Base-by-base conservation (phyloP, 2,113 vertebrate genomes). In the Ardeotis arabs region DNA sequence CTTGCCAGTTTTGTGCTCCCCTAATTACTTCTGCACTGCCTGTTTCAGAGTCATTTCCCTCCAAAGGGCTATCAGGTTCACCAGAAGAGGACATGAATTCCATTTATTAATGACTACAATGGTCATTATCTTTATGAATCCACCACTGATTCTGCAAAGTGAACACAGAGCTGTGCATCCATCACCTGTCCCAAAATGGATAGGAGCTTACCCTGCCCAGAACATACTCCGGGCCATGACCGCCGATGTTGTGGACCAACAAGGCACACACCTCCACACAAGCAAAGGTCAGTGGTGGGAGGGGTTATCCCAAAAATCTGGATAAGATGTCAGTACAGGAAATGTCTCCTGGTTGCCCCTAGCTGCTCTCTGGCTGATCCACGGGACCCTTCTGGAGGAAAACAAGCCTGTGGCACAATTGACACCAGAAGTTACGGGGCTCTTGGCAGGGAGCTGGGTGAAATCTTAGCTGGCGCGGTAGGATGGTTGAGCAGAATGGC, bases 221-320 rank as follows among this genome's bases (percentile, higher is more conserved):
- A 49, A 41, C 0, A 1, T 44, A 19, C 20, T 63, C 33, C 0
- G 0, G 67, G 31, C 55, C 5, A 2, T 3, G 4, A 50, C 17
- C 17, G 20, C 11, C 25, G 9, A 4, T 8, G 2, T 4, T 45
- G 44, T 4, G 5, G 29, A 33, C 35, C 41, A 50, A 16, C 25
- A 77, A 55, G 31, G 49, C 62, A 92, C 39, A n/a, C 9, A 56
- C 12, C 25, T 56, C 58, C 24, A 55, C 49, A 35, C 4, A 50
- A 39, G 35, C 20, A 56, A 78, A 82, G 29, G 14, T 10, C 56
- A 67, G 56, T 0, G 0, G 16, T 23, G 12, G 25, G n/a, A 84
- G 13, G 49, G 49, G 75, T 67, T 84, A 68, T 14, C 49, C 62
- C 50, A n/a, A 94, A 80, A 64, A 47, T n/a, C 20, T 39, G n/a